Evolutionary conservation across 1,140 invertebrate genomes (phyloP).

Genomic region (Drosophila ohnishii): DNA sequence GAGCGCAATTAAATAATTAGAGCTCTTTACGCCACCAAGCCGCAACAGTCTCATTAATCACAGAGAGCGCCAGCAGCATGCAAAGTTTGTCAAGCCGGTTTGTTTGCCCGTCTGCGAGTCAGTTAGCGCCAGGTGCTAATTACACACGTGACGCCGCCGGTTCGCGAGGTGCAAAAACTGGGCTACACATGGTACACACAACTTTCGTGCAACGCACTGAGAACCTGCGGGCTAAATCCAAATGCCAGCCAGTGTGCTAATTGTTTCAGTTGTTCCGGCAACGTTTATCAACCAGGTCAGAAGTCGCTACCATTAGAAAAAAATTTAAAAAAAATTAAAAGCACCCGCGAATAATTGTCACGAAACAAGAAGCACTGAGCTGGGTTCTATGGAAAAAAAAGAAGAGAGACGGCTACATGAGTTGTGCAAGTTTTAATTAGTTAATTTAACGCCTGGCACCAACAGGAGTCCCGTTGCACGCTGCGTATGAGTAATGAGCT

Average conservation of each 20-base stretch:
- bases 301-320: constrained; percentile 38
- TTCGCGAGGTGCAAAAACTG: constrained; percentile 47
- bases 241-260: constrained; percentile 63
- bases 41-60: constrained; percentile 64
- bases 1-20: constrained; percentile 62
- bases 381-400: constrained; percentile 8
- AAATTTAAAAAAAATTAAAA: constrained; percentile 27
- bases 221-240: constrained; percentile 36
- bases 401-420: constrained; percentile 29
- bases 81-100: constrained; percentile 55
- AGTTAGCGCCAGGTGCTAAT: constrained; percentile 68
- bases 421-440: constrained; percentile 79
- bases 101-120: constrained; percentile 43
- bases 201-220: constrained; percentile 31
- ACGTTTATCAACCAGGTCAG: constrained; percentile 58
- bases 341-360: constrained; percentile 56
- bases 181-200: constrained; percentile 37
- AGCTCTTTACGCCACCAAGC: constrained; percentile 42
- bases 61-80: constrained; percentile 40
- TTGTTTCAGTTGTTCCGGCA: constrained; percentile 67
- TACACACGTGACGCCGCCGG: constrained; percentile 57
- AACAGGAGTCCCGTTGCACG: constrained; percentile 53
- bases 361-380: constrained; percentile 18
- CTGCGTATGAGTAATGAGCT: constrained; percentile 74
- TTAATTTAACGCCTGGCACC: constrained; percentile 77